Conservation (phyloP, 2,888 invertebrate genomes). For the Ophioninae sp. region DNA sequence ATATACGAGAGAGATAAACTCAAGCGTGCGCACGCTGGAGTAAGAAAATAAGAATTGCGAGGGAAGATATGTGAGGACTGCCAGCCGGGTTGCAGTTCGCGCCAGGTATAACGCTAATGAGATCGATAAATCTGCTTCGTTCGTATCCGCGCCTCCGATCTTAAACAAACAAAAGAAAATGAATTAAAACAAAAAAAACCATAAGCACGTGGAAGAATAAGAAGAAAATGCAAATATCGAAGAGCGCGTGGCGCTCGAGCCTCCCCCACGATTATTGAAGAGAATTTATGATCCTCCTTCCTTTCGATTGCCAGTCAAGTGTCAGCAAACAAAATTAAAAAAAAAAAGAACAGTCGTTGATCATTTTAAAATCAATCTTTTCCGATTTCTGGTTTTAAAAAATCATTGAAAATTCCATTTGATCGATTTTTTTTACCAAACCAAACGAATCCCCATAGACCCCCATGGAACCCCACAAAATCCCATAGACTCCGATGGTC, state of each 20-base stretch:
- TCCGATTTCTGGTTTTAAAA: no score
- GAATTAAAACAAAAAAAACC: slow-evolving; percentile 11
- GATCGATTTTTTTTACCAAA: no score
- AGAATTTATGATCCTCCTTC: slow-evolving; percentile 42
- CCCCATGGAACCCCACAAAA: no score
- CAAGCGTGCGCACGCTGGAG: slow-evolving; percentile 18
- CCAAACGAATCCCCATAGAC: no score
- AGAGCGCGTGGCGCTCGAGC: slow-evolving; percentile 22
- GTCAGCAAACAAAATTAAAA: background rate
- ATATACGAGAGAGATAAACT: slow-evolving; percentile 35
- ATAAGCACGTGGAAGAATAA: background rate
- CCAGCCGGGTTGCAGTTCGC: slow-evolving; percentile 34
- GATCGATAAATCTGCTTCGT: slow-evolving; percentile 62
- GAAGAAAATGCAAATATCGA: slow-evolving; percentile 1
- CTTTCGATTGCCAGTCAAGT: background rate
- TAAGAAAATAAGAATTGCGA: slow-evolving; percentile 37
- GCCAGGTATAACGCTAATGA: slow-evolving; percentile 59
- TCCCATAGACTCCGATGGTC: no score
- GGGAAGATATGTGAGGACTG: slow-evolving; percentile 28
- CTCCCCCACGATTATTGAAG: slow-evolving; percentile 36
- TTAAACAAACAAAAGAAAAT: slow-evolving; percentile 20
- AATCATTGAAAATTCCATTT: no score
- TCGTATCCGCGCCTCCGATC: slow-evolving; percentile 29
- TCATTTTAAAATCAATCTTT: no score
- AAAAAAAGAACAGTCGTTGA: background rate